Base-by-base conservation (phyloP, 2,888 invertebrate genomes). In the Leptinotarsa haldemani region DNA sequence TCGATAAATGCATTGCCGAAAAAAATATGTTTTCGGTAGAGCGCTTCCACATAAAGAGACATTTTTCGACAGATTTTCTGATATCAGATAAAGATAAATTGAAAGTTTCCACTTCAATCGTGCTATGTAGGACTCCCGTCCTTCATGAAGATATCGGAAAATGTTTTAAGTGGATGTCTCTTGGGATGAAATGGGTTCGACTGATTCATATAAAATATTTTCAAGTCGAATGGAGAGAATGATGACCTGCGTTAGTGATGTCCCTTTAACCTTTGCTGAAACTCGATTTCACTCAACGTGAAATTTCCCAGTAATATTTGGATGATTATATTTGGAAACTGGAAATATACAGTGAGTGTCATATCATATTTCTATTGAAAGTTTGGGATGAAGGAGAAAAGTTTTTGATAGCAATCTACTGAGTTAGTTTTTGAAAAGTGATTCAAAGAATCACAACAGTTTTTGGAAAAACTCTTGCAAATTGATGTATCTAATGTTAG, bases 41-140 rank as follows among this genome's bases (percentile, higher is more conserved):
- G 30, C 40, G 25, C 30, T 30, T 61, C n/a, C 61, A 40, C 5
- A n/a, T 61, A n/a, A 30, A 18, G 16, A 61, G 18, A 61, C n/a
- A 61, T 61, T 61, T 25, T 25, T 40, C 16, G 30, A 30, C 30
- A n/a, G 40, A 30, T 40, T 40, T 40, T 61, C 0, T n/a, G 16
- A n/a, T 30, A 61, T 61, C 61, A 61, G 16, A 61, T 30, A n/a
- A 30, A 61, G 61, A 40, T 61, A 40, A 40, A 40, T 61, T 61
- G 61, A 61, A 61, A 30, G 40, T 40, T 61, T 61, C 30, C 61
- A 61, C 61, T 61, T 61, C 61, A 40, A 15, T 30, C 15, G 5
- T 61, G 61, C 30, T 25, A 40, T 61, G 61, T 16, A 18, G 18
- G 30, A 56, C 40, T 61, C 40, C 2, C 2, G 61, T n/a, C 61